Evolutionary conservation across 2,113 vertebrate species (phyloP).

Genomic region (Catharus fuscescens): DNA sequence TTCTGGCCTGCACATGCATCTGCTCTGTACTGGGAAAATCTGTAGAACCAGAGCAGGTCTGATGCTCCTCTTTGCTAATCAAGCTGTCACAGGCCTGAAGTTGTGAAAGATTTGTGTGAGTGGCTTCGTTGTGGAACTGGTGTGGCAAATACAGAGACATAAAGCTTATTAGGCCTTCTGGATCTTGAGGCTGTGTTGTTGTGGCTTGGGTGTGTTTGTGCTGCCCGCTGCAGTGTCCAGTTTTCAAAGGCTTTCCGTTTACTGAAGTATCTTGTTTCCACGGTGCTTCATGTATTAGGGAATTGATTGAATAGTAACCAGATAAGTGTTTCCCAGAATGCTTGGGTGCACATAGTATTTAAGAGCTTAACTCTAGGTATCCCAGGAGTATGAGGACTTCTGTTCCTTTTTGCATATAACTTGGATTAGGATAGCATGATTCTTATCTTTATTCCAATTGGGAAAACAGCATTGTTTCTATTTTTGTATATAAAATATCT

Average conservation of each 20-base stretch:
- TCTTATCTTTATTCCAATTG: neutral
- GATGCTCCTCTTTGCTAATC: neutral
- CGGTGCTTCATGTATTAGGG: neutral
- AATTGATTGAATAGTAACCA: neutral
- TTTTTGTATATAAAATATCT: neutral
- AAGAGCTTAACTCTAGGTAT: neutral
- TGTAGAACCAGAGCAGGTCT: neutral
- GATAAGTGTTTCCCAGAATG: neutral
- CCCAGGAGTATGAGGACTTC: neutral
- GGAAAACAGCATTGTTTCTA: neutral
- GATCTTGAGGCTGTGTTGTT: neutral
- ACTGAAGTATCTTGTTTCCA: neutral
- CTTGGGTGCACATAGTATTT: neutral
- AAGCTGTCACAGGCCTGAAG: neutral
- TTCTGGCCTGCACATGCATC: neutral
- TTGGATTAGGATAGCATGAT: neutral
- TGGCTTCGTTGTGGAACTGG: neutral
- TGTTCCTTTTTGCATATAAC: neutral
- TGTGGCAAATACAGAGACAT: neutral
- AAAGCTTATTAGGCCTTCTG: neutral
- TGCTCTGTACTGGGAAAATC: neutral
- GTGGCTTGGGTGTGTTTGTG: neutral
- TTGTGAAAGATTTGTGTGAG: neutral
- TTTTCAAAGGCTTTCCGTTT: neutral
- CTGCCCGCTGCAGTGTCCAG: neutral